Evolutionary conservation across 2,888 invertebrate species (phyloP).

Genomic region (Pimpla rufipes): DNA sequence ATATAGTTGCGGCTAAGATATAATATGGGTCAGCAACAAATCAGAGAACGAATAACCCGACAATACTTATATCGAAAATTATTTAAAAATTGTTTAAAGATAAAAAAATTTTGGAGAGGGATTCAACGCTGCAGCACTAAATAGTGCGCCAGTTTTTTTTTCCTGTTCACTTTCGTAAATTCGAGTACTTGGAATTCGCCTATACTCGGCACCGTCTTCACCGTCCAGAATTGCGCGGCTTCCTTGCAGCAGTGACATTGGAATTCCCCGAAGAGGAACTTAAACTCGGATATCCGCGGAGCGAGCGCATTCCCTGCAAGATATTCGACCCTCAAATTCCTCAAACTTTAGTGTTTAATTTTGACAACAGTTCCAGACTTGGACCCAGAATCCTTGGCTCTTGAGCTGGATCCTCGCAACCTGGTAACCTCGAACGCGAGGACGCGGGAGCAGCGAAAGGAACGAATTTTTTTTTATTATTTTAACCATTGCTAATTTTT

Average conservation of each 20-base stretch:
- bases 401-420: not conserved
- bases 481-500: too few species aligned
- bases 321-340: slow-evolving; percentile 36
- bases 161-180: too few species aligned
- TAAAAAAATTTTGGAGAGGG: too few species aligned
- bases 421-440: not conserved
- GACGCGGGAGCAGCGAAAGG: not conserved
- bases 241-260: slow-evolving; percentile 23
- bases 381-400: slow-evolving; percentile 6
- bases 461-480: too few species aligned
- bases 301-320: slow-evolving; percentile 29
- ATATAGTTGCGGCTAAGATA: too few species aligned
- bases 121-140: too few species aligned
- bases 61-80: too few species aligned
- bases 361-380: slow-evolving; percentile 15
- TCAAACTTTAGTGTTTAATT: slow-evolving; percentile 26
- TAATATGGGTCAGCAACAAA: too few species aligned
- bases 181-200: slow-evolving; percentile 50
- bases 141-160: too few species aligned
- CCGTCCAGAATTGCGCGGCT: slow-evolving; percentile 20
- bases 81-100: too few species aligned
- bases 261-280: slow-evolving; percentile 36
- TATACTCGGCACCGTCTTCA: slow-evolving; percentile 21
- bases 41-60: too few species aligned
- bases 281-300: slow-evolving; percentile 14